Evolutionary conservation across 1,140 invertebrate species (phyloP), one percentile per base, ranked within the genome.

Genomic region (Araneus ventricosus): DNA sequence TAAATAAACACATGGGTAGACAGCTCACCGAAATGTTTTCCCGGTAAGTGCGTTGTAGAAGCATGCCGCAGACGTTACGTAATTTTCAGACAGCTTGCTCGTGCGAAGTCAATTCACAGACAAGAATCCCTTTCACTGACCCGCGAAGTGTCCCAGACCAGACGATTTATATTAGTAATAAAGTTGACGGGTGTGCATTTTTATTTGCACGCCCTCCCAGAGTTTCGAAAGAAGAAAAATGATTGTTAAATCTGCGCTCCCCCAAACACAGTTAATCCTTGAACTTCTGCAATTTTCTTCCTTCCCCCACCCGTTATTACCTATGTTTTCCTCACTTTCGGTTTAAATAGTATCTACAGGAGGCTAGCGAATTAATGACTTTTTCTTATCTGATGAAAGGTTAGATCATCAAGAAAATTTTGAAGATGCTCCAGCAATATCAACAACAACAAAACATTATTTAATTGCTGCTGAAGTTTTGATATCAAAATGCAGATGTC

Each of bases 161-260:
- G 79, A 82, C 79, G n/a, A 82, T 82, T 82, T 82, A 82, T 82
- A 41, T 82, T 82, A 27, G 79, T 41, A 39, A 45, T 82, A 82
- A 82, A 82, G 8, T 82, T 82, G 22, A 82, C 79, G 3, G 39
- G 37, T 39, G 79, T n/a, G 20, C 37, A 82, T 41, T 82, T 82
- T 82, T 82, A 82, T 82, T 82, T 45, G 79, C 37, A 39, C 41
- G 39, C 10, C 20, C 22, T 14, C 39, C 79, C 24, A 22, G 1
- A 39, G 22, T 82, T 45, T 24, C 37, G 37, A 82, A 82, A 39
- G 7, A 45, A 41, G 20, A 39, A 39, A 39, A 80, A 37, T 34
- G 34, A 80, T 41, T 67, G 63, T 67, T 67, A 5, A 67, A 67
- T 67, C 8, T 67, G 4, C 63, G 6, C 63, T 27, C 63, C n/a